Conservation (phyloP, 2,113 vertebrate species). For the Dasyornis broadbenti region DNA sequence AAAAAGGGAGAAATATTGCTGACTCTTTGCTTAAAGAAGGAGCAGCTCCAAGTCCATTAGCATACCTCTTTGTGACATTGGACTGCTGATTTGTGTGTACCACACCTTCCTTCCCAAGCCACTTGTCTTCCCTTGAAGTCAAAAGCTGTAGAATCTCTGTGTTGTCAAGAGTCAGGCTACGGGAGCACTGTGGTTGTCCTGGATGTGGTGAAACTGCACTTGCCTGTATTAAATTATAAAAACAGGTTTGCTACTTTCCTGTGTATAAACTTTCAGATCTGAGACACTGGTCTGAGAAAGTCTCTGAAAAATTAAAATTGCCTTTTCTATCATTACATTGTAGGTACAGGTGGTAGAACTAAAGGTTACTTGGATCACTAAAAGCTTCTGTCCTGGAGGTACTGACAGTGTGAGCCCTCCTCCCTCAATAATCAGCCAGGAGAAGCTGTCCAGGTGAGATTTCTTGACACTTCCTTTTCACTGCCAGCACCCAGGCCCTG, state of each 20-base stretch:
- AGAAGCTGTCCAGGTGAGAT: constrained; percentile 88
- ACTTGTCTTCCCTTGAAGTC: not conserved
- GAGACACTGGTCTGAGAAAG: not conserved
- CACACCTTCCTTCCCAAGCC: not conserved
- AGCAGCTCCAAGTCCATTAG: not conserved
- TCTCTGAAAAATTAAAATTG: not conserved
- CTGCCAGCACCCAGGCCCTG: not conserved
- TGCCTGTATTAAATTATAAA: not conserved
- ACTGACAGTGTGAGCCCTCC: constrained; percentile 94
- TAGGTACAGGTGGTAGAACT: constrained; percentile 96
- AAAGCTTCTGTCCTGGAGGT: constrained; percentile 95
- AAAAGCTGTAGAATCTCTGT: not conserved
- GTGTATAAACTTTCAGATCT: not conserved
- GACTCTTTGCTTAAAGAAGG: not conserved
- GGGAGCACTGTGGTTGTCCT: not conserved
- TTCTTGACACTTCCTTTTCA: not conserved
- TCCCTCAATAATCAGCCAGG: constrained; percentile 89
- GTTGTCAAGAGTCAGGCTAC: not conserved
- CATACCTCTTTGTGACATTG: not conserved
- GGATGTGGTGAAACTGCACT: not conserved
- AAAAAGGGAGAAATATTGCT: not conserved
- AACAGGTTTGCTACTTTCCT: not conserved
- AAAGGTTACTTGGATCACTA: constrained; percentile 98
- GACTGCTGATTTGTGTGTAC: not conserved
- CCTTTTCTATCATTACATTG: not conserved